Conservation (phyloP, 2,888 invertebrate species). For the Toxonevra muliebris region DNA sequence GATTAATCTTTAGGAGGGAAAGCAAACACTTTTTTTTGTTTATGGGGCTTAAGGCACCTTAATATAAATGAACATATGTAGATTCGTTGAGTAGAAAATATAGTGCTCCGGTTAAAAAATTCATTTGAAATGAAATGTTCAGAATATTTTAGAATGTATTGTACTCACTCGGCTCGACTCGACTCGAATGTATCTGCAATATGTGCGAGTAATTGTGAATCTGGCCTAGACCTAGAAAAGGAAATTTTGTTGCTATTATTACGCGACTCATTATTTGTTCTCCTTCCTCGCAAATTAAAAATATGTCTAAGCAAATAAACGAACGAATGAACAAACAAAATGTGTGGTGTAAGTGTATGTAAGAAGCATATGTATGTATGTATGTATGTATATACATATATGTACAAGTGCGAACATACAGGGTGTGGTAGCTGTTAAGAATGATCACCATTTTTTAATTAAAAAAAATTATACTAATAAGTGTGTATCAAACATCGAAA, state of each 20-base stretch:
- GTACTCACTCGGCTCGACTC: background rate
- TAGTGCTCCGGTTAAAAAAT: no score
- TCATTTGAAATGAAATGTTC: no score
- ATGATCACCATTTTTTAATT: no score
- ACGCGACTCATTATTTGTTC: conserved; percentile 53
- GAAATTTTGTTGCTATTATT: conserved; percentile 62
- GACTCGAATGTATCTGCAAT: background rate
- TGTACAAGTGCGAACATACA: conserved; percentile 18
- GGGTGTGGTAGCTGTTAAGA: no score
- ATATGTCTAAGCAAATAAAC: conserved; percentile 53
- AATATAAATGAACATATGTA: no score
- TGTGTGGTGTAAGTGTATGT: conserved; percentile 35
- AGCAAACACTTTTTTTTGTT: no score
- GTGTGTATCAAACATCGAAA: no score
- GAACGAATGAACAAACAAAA: conserved; percentile 32
- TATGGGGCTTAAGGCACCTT: no score
- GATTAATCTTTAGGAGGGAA: no score
- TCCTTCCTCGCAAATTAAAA: conserved; percentile 58
- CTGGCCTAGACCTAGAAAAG: conserved; percentile 65
- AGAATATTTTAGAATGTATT: conserved; percentile 21
- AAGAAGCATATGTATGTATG: background rate
- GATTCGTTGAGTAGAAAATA: no score
- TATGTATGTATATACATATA: conserved; percentile 30
- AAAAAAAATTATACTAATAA: no score
- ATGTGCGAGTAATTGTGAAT: conserved; percentile 53